These are phyloP conservation scores for Hartigia nigra DNA, from an alignment of 2,888 invertebrate species.

Conservation along the genomic window DNA sequence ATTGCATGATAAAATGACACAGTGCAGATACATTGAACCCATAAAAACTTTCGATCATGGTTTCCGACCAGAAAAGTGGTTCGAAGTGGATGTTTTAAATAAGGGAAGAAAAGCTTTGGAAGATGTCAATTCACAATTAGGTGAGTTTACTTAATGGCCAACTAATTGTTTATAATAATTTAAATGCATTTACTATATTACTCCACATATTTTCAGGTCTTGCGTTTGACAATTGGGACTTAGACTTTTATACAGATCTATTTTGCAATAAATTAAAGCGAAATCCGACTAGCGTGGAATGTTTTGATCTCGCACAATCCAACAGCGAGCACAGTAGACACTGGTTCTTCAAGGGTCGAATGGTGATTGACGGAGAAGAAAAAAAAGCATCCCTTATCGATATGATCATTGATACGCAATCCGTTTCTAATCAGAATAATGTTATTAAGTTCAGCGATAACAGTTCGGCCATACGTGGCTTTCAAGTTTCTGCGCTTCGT, in stretches of 20 bases:
- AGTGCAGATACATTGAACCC: slow-evolving; percentile 83
- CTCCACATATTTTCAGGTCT: slow-evolving; percentile 71
- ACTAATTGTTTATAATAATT: background rate
- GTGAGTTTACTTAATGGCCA: slow-evolving; percentile 60
- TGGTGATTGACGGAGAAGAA: slow-evolving; percentile 84
- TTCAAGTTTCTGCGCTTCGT: slow-evolving; percentile 75
- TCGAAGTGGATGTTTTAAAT: slow-evolving; percentile 83
- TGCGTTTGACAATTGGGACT: slow-evolving; percentile 93
- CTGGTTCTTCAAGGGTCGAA: slow-evolving; percentile 95
- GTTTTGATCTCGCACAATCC: slow-evolving; percentile 97
- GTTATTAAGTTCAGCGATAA: slow-evolving; percentile 98
- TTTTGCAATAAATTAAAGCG: slow-evolving; percentile 85
- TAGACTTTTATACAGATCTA: slow-evolving; percentile 89
- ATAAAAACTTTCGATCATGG: slow-evolving; percentile 70
- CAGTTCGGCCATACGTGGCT: slow-evolving; percentile 94
- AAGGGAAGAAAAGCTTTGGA: slow-evolving; percentile 84
- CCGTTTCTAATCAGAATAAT: slow-evolving; percentile 88
- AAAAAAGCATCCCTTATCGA: slow-evolving; percentile 87
- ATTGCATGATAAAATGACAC: slow-evolving; percentile 94
- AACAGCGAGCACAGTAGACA: slow-evolving; percentile 98
- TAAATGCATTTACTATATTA: background rate
- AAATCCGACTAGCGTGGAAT: slow-evolving; percentile 97
- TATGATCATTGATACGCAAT: slow-evolving; percentile 93
- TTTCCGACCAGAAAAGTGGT: slow-evolving; percentile 76
- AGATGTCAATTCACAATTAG: slow-evolving; percentile 81